Conservation (phyloP, 2,113 vertebrate genomes). For the Otocyon megalotis region DNA sequence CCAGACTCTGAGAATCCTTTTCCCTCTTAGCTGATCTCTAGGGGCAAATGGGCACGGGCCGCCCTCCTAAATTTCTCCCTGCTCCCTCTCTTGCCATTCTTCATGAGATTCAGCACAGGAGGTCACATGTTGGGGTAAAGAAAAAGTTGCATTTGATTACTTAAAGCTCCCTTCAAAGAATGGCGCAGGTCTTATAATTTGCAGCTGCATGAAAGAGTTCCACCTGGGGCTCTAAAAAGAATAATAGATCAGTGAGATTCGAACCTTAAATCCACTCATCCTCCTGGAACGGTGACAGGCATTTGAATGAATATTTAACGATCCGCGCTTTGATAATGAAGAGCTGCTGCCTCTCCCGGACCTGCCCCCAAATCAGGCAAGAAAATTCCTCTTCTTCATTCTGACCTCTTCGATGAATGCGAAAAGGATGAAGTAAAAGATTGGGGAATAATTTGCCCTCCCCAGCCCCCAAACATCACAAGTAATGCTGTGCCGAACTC, state of each 20-base stretch:
- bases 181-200: conserved; percentile 72
- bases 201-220: conserved; percentile 80
- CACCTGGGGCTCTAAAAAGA: conserved; percentile 83
- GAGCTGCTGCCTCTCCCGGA: conserved; percentile 22
- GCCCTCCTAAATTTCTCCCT: neutral
- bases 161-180: conserved; percentile 81
- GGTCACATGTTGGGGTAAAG: neutral
- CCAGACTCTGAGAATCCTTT: neutral
- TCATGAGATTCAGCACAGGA: neutral
- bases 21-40: rapidly evolving
- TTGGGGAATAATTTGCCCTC: neutral
- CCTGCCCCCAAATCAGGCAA: neutral
- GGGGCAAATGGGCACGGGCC: rapidly evolving
- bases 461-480: neutral
- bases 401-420: conserved; percentile 60
- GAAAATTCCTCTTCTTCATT: conserved; percentile 41
- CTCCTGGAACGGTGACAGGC: conserved; percentile 70
- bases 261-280: conserved; percentile 68
- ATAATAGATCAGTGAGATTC: conserved; percentile 86
- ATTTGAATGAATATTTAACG: conserved; percentile 84
- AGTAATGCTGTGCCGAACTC: rapidly evolving
- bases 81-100: neutral
- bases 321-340: conserved; percentile 76
- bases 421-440: conserved; percentile 54
- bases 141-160: conserved; percentile 55